These are phyloP conservation scores for Puffinus mauretanicus DNA, from an alignment of 2,113 vertebrate genomes.

Conservation along the genomic window DNA sequence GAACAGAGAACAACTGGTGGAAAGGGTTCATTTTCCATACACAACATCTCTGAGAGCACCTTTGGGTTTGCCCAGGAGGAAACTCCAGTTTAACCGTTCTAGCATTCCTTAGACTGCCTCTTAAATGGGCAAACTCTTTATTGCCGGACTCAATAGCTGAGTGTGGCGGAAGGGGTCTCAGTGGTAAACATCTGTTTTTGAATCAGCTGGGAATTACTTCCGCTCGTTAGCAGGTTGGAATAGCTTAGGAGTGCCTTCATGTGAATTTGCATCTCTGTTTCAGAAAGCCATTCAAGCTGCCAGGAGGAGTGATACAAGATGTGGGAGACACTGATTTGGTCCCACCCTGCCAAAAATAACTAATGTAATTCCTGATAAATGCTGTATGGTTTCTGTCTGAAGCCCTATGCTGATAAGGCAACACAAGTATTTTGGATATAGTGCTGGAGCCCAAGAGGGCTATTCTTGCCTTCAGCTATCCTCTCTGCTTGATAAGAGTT, in stretches of 20 bases:
- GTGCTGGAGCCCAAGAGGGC: background rate
- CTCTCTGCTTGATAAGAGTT: background rate
- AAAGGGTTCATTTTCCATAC: background rate
- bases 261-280: background rate
- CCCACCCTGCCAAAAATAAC: background rate
- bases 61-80: conserved; percentile 2
- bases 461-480: background rate
- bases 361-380: background rate
- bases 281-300: background rate
- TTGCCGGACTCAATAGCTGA: background rate
- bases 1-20: background rate
- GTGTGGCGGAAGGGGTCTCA: background rate
- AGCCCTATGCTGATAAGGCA: background rate
- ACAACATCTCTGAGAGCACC: background rate
- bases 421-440: background rate
- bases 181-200: background rate
- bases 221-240: background rate
- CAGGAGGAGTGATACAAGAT: background rate
- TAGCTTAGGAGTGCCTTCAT: background rate
- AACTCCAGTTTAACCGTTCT: conserved; percentile 4
- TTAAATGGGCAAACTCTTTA: background rate
- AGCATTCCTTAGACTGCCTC: background rate
- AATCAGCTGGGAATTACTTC: background rate
- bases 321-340: background rate
- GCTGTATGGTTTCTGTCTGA: background rate